phyloP scores from a whole-genome alignment of 2,113 vertebrate genomes.

The Melanerpes formicivorus region DNA sequence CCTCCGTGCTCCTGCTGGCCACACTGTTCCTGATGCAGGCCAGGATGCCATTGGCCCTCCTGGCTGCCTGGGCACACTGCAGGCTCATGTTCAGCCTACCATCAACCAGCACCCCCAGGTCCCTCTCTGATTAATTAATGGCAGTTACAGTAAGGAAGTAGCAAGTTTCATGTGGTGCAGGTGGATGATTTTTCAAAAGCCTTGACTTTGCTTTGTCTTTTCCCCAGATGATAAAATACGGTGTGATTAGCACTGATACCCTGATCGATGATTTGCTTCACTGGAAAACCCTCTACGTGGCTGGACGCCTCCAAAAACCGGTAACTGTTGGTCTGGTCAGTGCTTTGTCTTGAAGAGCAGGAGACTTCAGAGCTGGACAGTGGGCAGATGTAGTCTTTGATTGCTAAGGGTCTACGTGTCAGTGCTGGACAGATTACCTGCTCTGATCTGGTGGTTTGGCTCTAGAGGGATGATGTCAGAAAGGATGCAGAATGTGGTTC shows the following conservation, averaged over 20 bases:
- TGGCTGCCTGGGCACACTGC: too few relatives aligned
- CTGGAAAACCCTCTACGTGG: conserved; percentile 93
- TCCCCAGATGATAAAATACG: conserved; percentile 93
- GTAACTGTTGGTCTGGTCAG: conserved; percentile 70
- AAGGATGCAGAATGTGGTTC: background rate
- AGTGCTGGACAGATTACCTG: background rate
- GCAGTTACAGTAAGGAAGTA: background rate
- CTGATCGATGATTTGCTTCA: conserved; percentile 90
- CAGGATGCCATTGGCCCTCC: too few relatives aligned
- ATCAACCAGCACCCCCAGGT: too few relatives aligned
- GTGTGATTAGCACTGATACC: conserved; percentile 88
- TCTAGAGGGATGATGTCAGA: background rate
- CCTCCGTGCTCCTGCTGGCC: too few relatives aligned
- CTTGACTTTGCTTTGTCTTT: background rate
- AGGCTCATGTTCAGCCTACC: too few relatives aligned
- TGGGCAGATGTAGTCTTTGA: background rate
- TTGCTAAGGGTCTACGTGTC: background rate
- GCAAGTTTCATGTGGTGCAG: background rate
- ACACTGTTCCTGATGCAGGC: too few relatives aligned
- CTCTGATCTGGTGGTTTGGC: background rate
- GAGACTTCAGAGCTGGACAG: background rate
- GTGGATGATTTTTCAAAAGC: background rate
- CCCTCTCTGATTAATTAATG: background rate
- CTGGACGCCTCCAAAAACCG: conserved; percentile 95
- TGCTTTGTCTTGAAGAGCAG: background rate